A percentile compares a stretch with the other conserved stretches of the same genome.
phyloP scores from a whole-genome alignment of 2,797 vertebrate genomes.

The Tokudaia muenninki region DNA sequence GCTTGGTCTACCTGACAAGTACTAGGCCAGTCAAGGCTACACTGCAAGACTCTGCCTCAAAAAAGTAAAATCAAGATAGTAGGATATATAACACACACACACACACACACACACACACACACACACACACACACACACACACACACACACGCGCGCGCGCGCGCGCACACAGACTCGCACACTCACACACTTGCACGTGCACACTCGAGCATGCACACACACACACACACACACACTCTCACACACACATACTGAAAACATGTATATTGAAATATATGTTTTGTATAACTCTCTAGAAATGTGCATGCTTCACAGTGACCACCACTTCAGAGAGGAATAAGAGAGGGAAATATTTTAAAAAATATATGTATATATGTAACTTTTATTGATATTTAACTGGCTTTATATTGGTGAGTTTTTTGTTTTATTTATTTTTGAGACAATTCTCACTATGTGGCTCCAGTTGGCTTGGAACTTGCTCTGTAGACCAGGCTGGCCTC shows the following conservation, averaged over 20 bases:
- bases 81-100: background rate
- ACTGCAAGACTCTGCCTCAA: background rate
- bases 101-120: too few relatives aligned
- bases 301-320: background rate
- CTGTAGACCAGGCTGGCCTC: background rate
- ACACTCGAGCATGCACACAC: too few relatives aligned
- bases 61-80: background rate
- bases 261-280: too few relatives aligned
- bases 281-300: background rate
- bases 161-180: too few relatives aligned
- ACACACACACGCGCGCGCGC: too few relatives aligned
- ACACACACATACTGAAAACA: background rate
- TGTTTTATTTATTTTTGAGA: background rate
- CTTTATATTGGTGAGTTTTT: background rate
- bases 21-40: background rate
- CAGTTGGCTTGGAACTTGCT: background rate
- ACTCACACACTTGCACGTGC: too few relatives aligned
- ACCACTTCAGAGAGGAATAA: background rate
- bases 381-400: background rate
- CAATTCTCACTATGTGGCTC: background rate
- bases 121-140: too few relatives aligned
- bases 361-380: background rate
- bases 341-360: background rate
- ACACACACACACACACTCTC: too few relatives aligned
- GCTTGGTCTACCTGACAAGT: background rate